These are phyloP conservation scores for Rhinophrynus dorsalis DNA, from an alignment of 2,797 vertebrate genomes.

Conservation along the genomic window DNA sequence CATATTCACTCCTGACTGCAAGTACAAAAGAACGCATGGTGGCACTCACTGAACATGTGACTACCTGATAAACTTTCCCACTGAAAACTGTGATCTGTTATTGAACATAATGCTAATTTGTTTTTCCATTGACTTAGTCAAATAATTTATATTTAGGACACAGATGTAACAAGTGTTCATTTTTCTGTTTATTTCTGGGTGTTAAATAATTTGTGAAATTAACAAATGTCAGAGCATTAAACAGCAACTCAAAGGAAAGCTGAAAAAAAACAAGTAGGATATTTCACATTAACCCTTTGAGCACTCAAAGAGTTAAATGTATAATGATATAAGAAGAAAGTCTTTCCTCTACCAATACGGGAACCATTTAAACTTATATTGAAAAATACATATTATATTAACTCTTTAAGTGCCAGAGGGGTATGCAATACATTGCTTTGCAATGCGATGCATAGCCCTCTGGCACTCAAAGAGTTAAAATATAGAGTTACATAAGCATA, in stretches of 20 bases:
- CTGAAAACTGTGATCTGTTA: neutral
- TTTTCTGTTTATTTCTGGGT: neutral
- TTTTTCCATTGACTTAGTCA: neutral
- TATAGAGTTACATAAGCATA: too few relatives aligned
- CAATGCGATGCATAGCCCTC: too few relatives aligned
- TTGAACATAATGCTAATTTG: neutral
- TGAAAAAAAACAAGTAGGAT: neutral
- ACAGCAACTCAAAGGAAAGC: neutral
- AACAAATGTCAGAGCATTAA: neutral
- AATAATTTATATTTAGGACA: conserved; percentile 2
- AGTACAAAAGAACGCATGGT: conserved; percentile 12
- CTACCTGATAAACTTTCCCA: neutral
- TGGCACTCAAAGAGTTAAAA: too few relatives aligned
- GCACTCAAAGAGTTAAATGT: too few relatives aligned
- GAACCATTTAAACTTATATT: too few relatives aligned
- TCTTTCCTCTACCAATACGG: too few relatives aligned
- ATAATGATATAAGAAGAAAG: too few relatives aligned
- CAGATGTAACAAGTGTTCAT: neutral
- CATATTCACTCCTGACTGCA: neutral
- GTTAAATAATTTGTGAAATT: neutral
- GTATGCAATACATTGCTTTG: too few relatives aligned
- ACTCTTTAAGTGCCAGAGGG: too few relatives aligned
- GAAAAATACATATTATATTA: too few relatives aligned
- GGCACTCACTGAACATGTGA: conserved; percentile 19
- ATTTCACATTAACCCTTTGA: too few relatives aligned